A percentile compares a stretch with the other conserved stretches of the same genome.
Evolutionary conservation across 1,140 invertebrate genomes (phyloP).

Genomic region (Cheumatopsyche charites): DNA sequence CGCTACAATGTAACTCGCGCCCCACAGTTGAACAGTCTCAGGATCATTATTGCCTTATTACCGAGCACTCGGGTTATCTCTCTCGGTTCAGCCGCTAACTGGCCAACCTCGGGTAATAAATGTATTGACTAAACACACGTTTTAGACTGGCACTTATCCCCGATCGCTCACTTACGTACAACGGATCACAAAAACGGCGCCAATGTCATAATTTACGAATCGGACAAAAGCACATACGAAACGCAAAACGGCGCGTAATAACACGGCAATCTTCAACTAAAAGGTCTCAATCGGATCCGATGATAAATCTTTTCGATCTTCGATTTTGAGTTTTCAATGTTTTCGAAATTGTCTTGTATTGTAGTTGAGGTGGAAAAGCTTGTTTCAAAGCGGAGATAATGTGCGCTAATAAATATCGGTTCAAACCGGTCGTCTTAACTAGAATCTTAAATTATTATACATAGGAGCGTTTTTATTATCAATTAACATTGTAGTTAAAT

Average conservation of each 20-base stretch:
- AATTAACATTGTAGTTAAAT: slow-evolving; percentile 5
- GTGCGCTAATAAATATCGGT: no score
- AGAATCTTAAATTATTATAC: background rate
- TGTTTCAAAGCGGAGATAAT: background rate
- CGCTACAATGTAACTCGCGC: no score
- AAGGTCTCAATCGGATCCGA: slow-evolving; percentile 7
- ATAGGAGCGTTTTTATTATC: background rate
- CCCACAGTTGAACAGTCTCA: slow-evolving; percentile 1
- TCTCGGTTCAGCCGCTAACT: slow-evolving; percentile 32
- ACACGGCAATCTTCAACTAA: slow-evolving; percentile 5
- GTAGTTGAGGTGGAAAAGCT: background rate
- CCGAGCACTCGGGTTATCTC: slow-evolving; percentile 33
- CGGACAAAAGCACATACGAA: slow-evolving; percentile 1
- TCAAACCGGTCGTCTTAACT: background rate
- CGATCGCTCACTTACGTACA: slow-evolving; percentile 4
- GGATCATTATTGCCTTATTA: slow-evolving; percentile 35
- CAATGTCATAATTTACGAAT: slow-evolving; percentile 33
- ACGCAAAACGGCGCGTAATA: background rate
- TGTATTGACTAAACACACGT: slow-evolving; percentile 38
- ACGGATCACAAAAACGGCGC: slow-evolving; percentile 8
- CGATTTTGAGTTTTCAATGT: background rate
- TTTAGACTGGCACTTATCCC: slow-evolving; percentile 28
- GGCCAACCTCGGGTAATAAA: slow-evolving; percentile 33
- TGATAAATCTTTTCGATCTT: background rate
- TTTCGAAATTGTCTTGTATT: background rate